These are phyloP conservation scores for Opisthocomus hoazin DNA, from an alignment of 2,113 vertebrate genomes.

Conservation along the genomic window DNA sequence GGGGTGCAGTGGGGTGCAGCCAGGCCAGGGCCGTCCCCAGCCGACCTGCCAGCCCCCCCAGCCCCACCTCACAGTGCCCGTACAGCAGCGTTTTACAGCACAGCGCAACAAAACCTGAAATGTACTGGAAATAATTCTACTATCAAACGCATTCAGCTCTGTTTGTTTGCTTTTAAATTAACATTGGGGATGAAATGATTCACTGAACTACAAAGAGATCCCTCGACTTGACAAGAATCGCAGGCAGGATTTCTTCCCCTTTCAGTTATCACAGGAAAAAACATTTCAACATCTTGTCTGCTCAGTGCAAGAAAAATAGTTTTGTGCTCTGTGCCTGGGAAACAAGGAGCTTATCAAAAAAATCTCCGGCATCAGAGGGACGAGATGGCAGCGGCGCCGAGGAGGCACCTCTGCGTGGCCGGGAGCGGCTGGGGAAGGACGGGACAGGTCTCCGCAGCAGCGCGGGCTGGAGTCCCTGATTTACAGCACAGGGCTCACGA, in stretches of 20 bases:
- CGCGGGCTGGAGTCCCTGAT: background rate
- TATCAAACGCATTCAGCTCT: constrained; percentile 31
- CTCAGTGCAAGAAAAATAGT: constrained; percentile 20
- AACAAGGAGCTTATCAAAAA: constrained; percentile 50
- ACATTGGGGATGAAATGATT: constrained; percentile 46
- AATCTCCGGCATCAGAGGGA: constrained; percentile 23
- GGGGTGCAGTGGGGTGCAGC: background rate
- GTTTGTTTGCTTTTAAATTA: constrained; percentile 66
- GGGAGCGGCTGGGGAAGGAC: background rate
- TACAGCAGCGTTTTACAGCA: background rate
- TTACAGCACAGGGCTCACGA: too few relatives aligned
- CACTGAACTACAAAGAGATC: constrained; percentile 59
- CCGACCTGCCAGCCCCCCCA: background rate
- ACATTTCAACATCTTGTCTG: constrained; percentile 59
- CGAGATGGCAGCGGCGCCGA: background rate
- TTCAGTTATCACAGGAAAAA: constrained; percentile 49
- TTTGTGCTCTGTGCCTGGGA: constrained; percentile 1
- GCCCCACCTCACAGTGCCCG: fast-evolving
- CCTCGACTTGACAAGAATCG: constrained; percentile 42
- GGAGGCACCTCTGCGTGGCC: background rate
- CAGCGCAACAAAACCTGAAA: background rate
- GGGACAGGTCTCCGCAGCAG: background rate
- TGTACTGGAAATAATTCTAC: constrained; percentile 46
- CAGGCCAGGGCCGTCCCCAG: background rate
- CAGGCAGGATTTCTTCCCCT: constrained; percentile 45